These are phyloP conservation scores for Antheraea yamamai DNA, from an alignment of 2,888 invertebrate genomes.

Conservation along the genomic window DNA sequence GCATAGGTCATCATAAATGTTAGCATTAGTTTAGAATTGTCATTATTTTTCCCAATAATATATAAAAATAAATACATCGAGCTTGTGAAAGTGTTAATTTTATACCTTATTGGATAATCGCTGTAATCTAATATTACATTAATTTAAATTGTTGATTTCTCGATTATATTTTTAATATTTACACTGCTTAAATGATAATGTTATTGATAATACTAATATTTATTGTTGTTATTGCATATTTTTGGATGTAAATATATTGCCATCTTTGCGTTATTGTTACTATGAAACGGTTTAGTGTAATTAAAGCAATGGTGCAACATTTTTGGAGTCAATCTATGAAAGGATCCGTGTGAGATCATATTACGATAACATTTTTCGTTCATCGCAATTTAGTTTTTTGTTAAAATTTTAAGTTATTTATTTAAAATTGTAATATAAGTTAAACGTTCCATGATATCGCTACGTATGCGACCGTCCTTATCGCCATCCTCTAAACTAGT, in stretches of 20 bases:
- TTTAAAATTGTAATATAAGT: slow-evolving; percentile 67
- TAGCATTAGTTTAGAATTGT: slow-evolving; percentile 71
- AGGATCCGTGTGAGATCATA: slow-evolving; percentile 41
- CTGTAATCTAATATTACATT: slow-evolving; percentile 66
- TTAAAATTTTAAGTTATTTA: slow-evolving; percentile 71
- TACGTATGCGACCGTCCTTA: slow-evolving; percentile 78
- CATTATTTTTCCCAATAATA: slow-evolving; percentile 48
- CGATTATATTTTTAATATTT: slow-evolving; percentile 77
- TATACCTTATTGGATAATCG: slow-evolving; percentile 73
- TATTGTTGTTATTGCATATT: slow-evolving; percentile 76
- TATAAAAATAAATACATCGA: slow-evolving; percentile 68
- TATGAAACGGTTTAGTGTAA: slow-evolving; percentile 54
- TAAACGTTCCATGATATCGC: slow-evolving; percentile 69
- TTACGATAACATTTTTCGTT: slow-evolving; percentile 51
- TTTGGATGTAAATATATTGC: slow-evolving; percentile 76
- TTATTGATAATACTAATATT: slow-evolving; percentile 74
- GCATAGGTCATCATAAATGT: slow-evolving; percentile 57
- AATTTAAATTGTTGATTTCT: slow-evolving; percentile 68
- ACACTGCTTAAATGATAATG: slow-evolving; percentile 77
- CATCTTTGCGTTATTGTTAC: slow-evolving; percentile 68
- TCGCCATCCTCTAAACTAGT: slow-evolving; percentile 83
- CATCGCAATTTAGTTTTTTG: slow-evolving; percentile 67
- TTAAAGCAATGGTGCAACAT: slow-evolving; percentile 30
- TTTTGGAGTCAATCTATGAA: slow-evolving; percentile 27
- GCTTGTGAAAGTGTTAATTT: slow-evolving; percentile 77